phyloP scores from a whole-genome alignment of 2,888 invertebrate species.

The Drepanosiphum platanoidis region DNA sequence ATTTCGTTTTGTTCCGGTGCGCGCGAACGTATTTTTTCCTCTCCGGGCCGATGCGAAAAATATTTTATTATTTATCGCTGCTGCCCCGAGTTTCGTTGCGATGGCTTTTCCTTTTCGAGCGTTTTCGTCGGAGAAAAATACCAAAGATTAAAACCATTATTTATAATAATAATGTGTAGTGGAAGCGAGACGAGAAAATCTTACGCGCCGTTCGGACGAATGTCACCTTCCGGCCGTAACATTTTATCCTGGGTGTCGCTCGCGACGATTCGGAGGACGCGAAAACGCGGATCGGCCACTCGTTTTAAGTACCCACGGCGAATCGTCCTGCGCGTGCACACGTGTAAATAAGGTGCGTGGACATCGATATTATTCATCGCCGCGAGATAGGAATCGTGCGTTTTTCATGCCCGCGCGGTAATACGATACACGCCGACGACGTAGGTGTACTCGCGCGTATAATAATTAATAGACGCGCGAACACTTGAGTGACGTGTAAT shows the following conservation, averaged over 20 bases:
- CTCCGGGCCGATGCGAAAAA: constrained; percentile 38
- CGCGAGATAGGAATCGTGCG: neutral
- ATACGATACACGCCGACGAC: neutral
- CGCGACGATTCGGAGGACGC: too few relatives aligned
- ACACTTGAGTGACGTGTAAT: too few relatives aligned
- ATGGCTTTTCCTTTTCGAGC: constrained; percentile 1
- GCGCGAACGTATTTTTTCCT: constrained; percentile 24
- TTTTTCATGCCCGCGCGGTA: neutral
- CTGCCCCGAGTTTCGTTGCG: neutral
- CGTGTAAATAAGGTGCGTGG: too few relatives aligned
- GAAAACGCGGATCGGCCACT: too few relatives aligned
- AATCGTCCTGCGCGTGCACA: too few relatives aligned
- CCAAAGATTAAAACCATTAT: neutral
- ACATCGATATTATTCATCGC: too few relatives aligned
- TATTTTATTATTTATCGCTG: constrained; percentile 36
- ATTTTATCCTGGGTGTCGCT: too few relatives aligned
- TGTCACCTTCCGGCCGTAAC: too few relatives aligned
- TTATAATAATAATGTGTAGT: too few relatives aligned
- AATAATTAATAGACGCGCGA: neutral
- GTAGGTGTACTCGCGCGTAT: neutral
- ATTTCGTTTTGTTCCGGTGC: constrained; percentile 61
- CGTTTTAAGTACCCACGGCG: too few relatives aligned
- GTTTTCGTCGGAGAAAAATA: neutral
- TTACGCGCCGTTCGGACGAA: too few relatives aligned
- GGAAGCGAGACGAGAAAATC: too few relatives aligned